Evolutionary conservation across 2,888 invertebrate genomes (phyloP), one percentile per base, ranked within the genome.

Genomic region (Trichopria drosophilae): DNA sequence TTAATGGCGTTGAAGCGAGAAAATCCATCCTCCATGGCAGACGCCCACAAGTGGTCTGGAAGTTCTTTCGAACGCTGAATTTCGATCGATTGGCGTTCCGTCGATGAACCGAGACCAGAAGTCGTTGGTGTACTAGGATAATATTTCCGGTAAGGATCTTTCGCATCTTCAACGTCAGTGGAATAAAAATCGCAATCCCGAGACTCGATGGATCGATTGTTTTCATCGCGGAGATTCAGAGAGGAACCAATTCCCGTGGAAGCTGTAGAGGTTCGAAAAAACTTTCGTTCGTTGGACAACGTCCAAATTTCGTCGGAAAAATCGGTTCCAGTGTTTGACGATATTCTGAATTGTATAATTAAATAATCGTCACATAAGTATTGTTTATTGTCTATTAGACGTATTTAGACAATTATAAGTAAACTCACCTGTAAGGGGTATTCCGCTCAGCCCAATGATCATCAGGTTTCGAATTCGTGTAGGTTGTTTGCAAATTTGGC

Each of bases 301-400:
- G 71, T 71, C 71, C 71, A 71, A 59, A 71, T 70, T 48, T 70
- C 71, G 53, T 69, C 71, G 23, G 69, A 68, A 9, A 68, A 66
- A 40, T 61, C 69, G 51, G 66, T 67, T 9, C 68, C 69, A 20
- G 67, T 64, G 4, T 67, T 65, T 12, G 68, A 68, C 15, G 69
- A 66, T n/a, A n/a, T n/a, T n/a, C 10, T 65, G 68, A 6, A 67
- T 69, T 64, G 69, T 65, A 51, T 12, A 47, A 29, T 12, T 32
- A 22, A 19, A 12, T 12, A 20, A 39, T 39, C 39, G 24, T 26
- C 24, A 24, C 26, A 39, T 26, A n/a, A 10, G 19, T 40, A 29
- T 40, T 26, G 18, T 40, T 24, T 15, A 6, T 22, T 15, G 18
- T 7, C 19, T 23, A 3, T 4, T 7, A n/a, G 29, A 16, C 37